Evolutionary conservation across 2,113 vertebrate species (phyloP).

Genomic region (Brachirus orientalis): DNA sequence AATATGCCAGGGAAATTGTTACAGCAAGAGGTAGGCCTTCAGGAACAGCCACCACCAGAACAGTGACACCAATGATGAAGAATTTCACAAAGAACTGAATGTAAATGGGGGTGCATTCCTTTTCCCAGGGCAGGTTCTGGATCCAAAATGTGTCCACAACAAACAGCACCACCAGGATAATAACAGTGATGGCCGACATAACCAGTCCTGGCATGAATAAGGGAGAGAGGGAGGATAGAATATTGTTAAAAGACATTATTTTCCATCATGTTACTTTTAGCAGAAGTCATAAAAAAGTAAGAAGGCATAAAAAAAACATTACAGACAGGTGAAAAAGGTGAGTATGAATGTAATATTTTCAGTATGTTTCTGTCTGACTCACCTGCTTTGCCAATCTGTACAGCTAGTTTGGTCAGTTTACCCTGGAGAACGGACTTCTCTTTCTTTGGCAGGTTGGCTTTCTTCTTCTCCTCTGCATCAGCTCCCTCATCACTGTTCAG

Average conservation of each 20-base stretch:
- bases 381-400: conserved; percentile 99
- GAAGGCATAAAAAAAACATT: too few species aligned
- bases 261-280: too few species aligned
- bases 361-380: conserved; percentile 15
- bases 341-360: not conserved
- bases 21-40: conserved; percentile 98
- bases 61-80: conserved; percentile 99
- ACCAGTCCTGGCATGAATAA: conserved; percentile 85
- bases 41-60: conserved; percentile 96
- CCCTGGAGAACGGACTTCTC: conserved; percentile 99
- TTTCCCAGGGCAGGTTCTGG: conserved; percentile 90
- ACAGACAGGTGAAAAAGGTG: not conserved
- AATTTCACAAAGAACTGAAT: conserved; percentile 99
- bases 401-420: conserved; percentile 96
- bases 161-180: conserved; percentile 96
- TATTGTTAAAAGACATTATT: not conserved
- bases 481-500: conserved; percentile 94
- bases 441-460: conserved; percentile 94
- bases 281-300: not conserved
- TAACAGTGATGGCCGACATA: conserved; percentile 98
- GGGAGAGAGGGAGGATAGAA: conserved; percentile 18
- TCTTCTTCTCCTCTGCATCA: conserved; percentile 95
- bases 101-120: conserved; percentile 95
- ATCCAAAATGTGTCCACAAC: conserved; percentile 96
- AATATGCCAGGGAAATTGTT: conserved; percentile 98